Evolutionary conservation across 2,797 vertebrate genomes (phyloP).

Genomic region (Gymnocypris eckloni): DNA sequence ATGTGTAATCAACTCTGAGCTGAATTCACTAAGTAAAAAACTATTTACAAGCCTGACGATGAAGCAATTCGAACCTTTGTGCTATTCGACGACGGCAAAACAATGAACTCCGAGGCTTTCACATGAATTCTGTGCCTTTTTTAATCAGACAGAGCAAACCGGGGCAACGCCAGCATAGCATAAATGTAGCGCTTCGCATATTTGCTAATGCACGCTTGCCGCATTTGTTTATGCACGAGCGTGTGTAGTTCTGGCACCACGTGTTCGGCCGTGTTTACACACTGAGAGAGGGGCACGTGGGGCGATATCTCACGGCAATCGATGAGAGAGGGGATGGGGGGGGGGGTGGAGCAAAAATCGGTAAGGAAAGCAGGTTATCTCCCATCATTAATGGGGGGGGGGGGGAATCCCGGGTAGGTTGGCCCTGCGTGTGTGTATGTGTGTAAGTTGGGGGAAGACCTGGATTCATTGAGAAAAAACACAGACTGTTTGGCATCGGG

Average conservation of each 20-base stretch:
- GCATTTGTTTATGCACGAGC: slow-evolving; percentile 52
- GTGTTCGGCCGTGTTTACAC: slow-evolving; percentile 78
- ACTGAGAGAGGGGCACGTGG: slow-evolving; percentile 70
- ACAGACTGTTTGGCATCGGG: slow-evolving; percentile 81
- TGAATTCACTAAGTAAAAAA: background rate
- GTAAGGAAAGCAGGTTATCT: slow-evolving; percentile 89
- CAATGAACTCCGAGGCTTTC: background rate
- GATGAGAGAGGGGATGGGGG: slow-evolving; percentile 73
- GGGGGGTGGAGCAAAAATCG: slow-evolving; percentile 74
- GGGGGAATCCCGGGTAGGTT: slow-evolving; percentile 75
- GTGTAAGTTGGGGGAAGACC: slow-evolving; percentile 71
- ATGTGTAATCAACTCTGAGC: background rate
- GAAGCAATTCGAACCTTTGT: background rate
- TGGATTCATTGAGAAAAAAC: slow-evolving; percentile 83
- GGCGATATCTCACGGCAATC: slow-evolving; percentile 84
- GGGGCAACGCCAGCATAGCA: background rate
- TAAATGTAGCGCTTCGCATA: background rate
- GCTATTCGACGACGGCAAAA: background rate
- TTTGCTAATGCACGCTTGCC: slow-evolving; percentile 25
- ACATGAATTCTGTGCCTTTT: background rate
- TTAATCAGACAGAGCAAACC: background rate
- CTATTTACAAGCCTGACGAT: background rate
- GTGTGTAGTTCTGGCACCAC: slow-evolving; percentile 65
- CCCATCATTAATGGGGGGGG: slow-evolving; percentile 81
- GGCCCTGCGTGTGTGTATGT: slow-evolving; percentile 54